These are phyloP conservation scores for Ceraclea dissimilis DNA, from an alignment of 2,888 invertebrate genomes.

Conservation along the genomic window DNA sequence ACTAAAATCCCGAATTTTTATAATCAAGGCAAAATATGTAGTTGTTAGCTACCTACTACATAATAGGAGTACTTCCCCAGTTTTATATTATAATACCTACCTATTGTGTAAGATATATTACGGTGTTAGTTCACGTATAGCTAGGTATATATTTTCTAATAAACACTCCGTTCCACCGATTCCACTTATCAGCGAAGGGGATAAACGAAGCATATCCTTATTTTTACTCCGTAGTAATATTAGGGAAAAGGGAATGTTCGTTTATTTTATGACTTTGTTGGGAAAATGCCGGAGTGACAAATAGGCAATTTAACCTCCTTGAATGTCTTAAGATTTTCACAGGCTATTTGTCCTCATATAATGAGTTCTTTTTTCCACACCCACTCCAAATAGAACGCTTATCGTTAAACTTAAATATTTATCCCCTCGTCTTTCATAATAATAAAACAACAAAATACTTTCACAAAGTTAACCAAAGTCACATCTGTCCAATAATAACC, in stretches of 20 bases:
- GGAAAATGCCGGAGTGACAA: conserved; percentile 15
- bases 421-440: conserved; percentile 20
- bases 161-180: background rate
- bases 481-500: background rate
- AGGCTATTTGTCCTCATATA: conserved; percentile 25
- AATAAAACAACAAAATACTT: background rate
- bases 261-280: conserved; percentile 23
- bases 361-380: conserved; percentile 20
- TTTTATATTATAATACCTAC: too few relatives aligned
- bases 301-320: conserved; percentile 23
- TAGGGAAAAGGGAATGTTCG: background rate
- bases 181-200: background rate
- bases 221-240: conserved; percentile 1
- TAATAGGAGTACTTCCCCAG: too few relatives aligned
- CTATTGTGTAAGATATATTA: too few relatives aligned
- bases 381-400: conserved; percentile 10
- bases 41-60: too few relatives aligned
- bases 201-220: background rate
- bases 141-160: background rate
- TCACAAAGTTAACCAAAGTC: background rate
- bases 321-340: conserved; percentile 24
- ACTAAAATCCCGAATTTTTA: too few relatives aligned
- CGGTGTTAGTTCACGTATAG: too few relatives aligned
- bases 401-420: conserved; percentile 25
- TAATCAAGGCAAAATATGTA: too few relatives aligned